Base-by-base conservation (phyloP, 2,888 invertebrate genomes). In the Alviniconcha strummeri region DNA sequence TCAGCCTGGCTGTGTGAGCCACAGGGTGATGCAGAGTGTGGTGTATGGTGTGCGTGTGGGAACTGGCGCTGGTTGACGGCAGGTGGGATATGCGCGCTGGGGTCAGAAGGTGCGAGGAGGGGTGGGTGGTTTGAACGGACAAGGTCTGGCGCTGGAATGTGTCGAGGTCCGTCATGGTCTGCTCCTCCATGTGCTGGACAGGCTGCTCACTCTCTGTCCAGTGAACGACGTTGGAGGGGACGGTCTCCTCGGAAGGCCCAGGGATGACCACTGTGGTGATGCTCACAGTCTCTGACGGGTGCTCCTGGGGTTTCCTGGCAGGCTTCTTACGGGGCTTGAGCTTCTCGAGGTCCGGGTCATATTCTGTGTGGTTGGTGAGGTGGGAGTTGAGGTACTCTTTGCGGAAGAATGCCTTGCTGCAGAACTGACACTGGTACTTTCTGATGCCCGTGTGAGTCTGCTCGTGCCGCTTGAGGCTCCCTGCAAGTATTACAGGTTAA, bases 351-450 rank as follows among this genome's bases (percentile, higher is more conserved):
- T 84, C 78, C n/a, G 86, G 84, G 52, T 85, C 84, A 17, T 76
- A 82, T 64, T 85, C 86, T 1, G 85, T 83, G 64, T 90, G 90
- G 72, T 89, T 89, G 5, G 85, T 81, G 64, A 89, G 84, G 75
- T 90, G 90, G 80, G 89, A 88, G 81, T 88, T 89, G n/a, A 90
- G 86, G 76, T 90, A 90, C 83, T 90, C 90, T 83, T 90, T 90
- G 15, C 90, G 85, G 80, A 88, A 89, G 86, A 90, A 90, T 17
- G 87, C 84, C 57, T 89, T 88, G 55, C 88, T 88, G 84, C 90
- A 90, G 54, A 88, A 84, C 19, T 88, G 88, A 84, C 90, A 90
- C 57, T 86, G 87, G 85, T 89, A 90, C 80, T 88, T 88, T 80
- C 89, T 88, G 55, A 89, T 87, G n/a, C 89, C 89, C 84, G 89